Base-by-base conservation (phyloP, 2,113 vertebrate genomes). In the Anser cygnoides region DNA sequence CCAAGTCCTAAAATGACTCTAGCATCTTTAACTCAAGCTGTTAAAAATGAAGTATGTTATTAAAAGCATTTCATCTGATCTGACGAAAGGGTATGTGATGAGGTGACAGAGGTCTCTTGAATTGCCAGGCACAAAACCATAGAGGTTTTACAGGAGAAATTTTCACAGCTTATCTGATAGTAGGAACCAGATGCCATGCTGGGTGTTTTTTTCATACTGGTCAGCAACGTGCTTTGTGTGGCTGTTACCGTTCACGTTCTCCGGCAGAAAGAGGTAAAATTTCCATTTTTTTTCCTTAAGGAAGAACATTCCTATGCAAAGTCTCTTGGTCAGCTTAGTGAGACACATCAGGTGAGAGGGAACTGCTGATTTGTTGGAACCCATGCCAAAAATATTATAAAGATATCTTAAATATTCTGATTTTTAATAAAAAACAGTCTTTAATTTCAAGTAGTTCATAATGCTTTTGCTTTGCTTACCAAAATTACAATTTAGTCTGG, bases 41-140 rank as follows among this genome's bases (percentile, higher is more conserved):
- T 54, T 44, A 50, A 57, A 71, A 70, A 61, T 61, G 3, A 93
- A 46, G 9, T 25, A 6, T 54, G 6, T 18, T 58, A 7, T 26
- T 31, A 26, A 67, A 25, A 18, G 50, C 46, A 49, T 19, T 50
- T 35, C 44, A 20, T 49, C 6, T 49, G 14, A 16, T 29, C 29
- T 49, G 54, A 37, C 22, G 2, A 35, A 11, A 61, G 12, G 15
- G 31, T 10, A 28, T 21, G 39, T 80, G 37, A 72, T 68, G 74
- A 43, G 94, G 68, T 58, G 63, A 49, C 11, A 17, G 50, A 66
- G 46, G n/a, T 63, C 84, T 25, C 50, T 21, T 13, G 58, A 62
- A 33, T 44, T 87, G 46, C 62, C 10, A 20, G 20, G 23, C 9
- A 9, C 0, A 0, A 4, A 54, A 2, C 57, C 21, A 15, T 9